Conservation (phyloP, 2,797 vertebrate species). For the Pseudocheirus occidentalis region DNA sequence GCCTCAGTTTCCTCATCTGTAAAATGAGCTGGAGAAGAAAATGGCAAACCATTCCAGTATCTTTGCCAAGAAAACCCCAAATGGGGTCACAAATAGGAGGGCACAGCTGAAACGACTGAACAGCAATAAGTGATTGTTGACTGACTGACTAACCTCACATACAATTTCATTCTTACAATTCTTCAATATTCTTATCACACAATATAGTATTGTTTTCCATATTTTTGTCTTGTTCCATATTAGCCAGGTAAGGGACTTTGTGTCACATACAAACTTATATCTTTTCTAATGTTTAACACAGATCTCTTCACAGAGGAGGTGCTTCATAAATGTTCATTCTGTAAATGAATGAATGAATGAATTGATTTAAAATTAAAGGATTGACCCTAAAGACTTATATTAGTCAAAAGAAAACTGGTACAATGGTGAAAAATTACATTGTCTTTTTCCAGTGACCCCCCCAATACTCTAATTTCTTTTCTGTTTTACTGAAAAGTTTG, state of each 20-base stretch:
- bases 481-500: constrained; percentile 22
- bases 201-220: not conserved
- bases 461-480: not conserved
- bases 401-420: constrained; percentile 19
- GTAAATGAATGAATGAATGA: not conserved
- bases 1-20: not conserved
- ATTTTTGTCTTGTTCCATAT: not conserved
- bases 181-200: not conserved
- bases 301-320: not conserved
- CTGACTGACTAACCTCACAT: not conserved
- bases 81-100: too few relatives aligned
- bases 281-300: not conserved
- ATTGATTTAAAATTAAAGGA: constrained; percentile 11
- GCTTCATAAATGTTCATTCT: not conserved
- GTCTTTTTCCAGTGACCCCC: not conserved
- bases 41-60: not conserved
- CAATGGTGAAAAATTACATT: not conserved
- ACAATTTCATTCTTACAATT: not conserved
- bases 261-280: not conserved
- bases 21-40: not conserved
- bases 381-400: not conserved
- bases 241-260: not conserved
- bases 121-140: not conserved
- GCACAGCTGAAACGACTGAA: not conserved
- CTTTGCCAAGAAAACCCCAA: not conserved